These are phyloP conservation scores for Gymnocypris eckloni DNA, from an alignment of 2,797 vertebrate species.

Conservation along the genomic window DNA sequence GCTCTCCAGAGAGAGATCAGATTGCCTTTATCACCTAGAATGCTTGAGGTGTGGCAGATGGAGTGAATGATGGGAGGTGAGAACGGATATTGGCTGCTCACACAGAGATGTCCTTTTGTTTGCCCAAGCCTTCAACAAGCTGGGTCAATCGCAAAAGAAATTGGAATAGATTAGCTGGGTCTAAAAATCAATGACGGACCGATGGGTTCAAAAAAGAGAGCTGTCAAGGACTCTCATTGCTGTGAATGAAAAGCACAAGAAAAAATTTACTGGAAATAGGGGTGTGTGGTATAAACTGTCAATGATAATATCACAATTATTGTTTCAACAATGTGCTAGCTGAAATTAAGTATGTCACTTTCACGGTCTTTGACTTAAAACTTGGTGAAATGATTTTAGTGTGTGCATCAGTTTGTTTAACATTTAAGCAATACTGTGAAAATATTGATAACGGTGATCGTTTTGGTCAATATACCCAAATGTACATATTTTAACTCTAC, in stretches of 20 bases:
- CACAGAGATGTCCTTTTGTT: constrained; percentile 72
- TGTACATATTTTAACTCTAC: neutral
- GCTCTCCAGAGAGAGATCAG: constrained; percentile 68
- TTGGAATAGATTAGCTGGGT: constrained; percentile 77
- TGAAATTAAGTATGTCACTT: neutral
- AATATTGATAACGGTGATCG: neutral
- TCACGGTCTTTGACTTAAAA: neutral
- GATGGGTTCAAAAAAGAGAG: neutral
- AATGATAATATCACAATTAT: neutral
- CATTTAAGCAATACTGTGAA: neutral
- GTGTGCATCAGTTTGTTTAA: neutral
- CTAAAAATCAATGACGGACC: constrained; percentile 61
- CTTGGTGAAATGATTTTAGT: neutral
- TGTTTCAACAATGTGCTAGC: neutral
- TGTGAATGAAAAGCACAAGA: constrained; percentile 4
- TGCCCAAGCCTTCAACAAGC: constrained; percentile 68
- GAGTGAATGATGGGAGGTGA: constrained; percentile 65
- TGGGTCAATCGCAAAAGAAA: constrained; percentile 74
- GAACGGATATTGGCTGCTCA: constrained; percentile 72
- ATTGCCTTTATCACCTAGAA: constrained; percentile 68
- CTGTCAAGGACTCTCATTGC: constrained; percentile 12
- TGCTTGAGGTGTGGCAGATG: constrained; percentile 65
- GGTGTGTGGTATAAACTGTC: neutral
- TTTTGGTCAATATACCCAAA: neutral
- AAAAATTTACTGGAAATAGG: neutral